Evolutionary conservation across 2,113 vertebrate species (phyloP).

Genomic region (Morone chrysops): DNA sequence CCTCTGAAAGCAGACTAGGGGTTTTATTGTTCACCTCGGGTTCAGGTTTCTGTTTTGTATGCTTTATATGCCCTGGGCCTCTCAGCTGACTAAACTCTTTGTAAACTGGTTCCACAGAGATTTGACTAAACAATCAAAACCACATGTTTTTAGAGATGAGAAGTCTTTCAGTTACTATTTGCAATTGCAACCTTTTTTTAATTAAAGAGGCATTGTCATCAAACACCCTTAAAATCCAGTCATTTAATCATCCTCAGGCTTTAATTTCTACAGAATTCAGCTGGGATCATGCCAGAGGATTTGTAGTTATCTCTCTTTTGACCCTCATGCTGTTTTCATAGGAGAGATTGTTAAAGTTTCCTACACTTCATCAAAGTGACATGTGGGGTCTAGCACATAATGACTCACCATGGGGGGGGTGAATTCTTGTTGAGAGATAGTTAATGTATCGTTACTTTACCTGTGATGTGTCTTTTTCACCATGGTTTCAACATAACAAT

Average conservation of each 20-base stretch:
- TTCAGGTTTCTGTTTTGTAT: conserved; percentile 29
- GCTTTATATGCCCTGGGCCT: background rate
- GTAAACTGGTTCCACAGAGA: background rate
- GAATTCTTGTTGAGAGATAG: background rate
- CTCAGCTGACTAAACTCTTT: background rate
- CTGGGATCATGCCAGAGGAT: background rate
- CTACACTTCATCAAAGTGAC: background rate
- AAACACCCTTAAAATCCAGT: background rate
- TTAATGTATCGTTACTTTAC: background rate
- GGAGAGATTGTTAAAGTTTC: background rate
- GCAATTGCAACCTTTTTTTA: background rate
- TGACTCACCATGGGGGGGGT: background rate
- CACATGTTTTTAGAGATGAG: conserved; percentile 40
- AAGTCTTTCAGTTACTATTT: background rate
- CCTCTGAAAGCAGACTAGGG: background rate
- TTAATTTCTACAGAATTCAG: background rate
- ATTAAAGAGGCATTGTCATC: background rate
- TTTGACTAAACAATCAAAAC: conserved; percentile 19
- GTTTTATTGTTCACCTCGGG: background rate
- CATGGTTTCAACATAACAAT: background rate
- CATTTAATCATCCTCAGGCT: fast-evolving
- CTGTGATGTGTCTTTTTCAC: background rate
- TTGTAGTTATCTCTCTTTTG: background rate
- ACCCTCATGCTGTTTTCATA: background rate
- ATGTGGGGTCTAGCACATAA: background rate